These are phyloP conservation scores for Ahaetulla prasina DNA, from an alignment of 2,113 vertebrate species.

Conservation along the genomic window DNA sequence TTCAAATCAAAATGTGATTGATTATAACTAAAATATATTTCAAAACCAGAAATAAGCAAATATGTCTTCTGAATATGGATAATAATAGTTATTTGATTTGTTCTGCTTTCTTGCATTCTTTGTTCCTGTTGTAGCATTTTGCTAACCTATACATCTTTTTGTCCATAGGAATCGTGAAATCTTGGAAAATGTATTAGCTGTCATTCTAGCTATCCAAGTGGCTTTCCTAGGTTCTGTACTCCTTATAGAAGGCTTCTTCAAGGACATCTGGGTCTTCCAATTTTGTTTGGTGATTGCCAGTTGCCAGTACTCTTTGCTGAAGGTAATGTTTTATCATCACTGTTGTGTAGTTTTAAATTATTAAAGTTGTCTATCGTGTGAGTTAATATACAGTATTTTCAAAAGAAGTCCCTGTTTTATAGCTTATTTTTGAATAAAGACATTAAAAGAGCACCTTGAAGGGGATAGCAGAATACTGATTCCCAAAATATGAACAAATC, in stretches of 20 bases:
- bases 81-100: background rate
- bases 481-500: background rate
- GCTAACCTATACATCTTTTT: accelerated
- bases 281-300: slow-evolving; percentile 99
- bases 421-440: background rate
- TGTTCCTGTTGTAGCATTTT: slow-evolving; percentile 13
- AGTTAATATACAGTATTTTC: background rate
- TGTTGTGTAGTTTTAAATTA: background rate
- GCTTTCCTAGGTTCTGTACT: slow-evolving; percentile 95
- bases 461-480: background rate
- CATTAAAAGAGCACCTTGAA: background rate
- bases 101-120: slow-evolving; percentile 18
- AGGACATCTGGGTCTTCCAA: slow-evolving; percentile 98
- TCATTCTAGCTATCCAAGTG: slow-evolving; percentile 91
- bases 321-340: slow-evolving; percentile 71
- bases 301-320: slow-evolving; percentile 96
- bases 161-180: slow-evolving; percentile 88
- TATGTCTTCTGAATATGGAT: background rate
- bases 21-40: slow-evolving; percentile 4
- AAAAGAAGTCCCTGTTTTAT: background rate
- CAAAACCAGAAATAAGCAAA: background rate
- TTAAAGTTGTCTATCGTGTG: background rate
- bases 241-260: slow-evolving; percentile 94
- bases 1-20: background rate
- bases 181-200: slow-evolving; percentile 90